These are phyloP conservation scores for Sinocyclocheilus anophthalmus DNA, from an alignment of 2,113 vertebrate species.

Conservation along the genomic window DNA sequence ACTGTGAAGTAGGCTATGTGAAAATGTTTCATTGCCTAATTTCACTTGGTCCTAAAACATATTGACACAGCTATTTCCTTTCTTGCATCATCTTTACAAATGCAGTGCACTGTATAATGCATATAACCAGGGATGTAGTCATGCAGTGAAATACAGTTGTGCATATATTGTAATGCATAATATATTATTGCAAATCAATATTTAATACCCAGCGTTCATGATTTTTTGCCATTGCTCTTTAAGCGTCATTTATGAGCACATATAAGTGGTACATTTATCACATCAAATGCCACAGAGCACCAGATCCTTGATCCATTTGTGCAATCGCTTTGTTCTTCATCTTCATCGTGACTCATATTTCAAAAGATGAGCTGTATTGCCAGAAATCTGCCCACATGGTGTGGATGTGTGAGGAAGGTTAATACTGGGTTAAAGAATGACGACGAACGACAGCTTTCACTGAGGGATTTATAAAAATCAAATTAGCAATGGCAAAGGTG, in stretches of 20 bases:
- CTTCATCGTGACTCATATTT: not conserved
- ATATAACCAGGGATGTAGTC: not conserved
- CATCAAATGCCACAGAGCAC: not conserved
- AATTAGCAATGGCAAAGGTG: constrained; percentile 13
- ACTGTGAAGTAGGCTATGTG: not conserved
- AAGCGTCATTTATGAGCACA: not conserved
- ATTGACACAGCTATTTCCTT: not conserved
- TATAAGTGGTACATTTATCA: not conserved
- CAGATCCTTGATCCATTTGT: constrained; percentile 16
- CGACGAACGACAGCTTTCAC: not conserved
- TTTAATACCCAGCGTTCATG: not conserved
- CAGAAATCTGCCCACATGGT: constrained; percentile 12
- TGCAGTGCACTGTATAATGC: not conserved
- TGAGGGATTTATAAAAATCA: constrained; percentile 1
- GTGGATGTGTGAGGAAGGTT: constrained; percentile 15
- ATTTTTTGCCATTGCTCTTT: no score
- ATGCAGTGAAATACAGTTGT: not conserved
- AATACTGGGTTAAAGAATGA: constrained; percentile 14
- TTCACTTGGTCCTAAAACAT: not conserved
- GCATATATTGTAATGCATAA: not conserved
- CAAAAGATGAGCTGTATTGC: not conserved
- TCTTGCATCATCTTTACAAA: constrained; percentile 8
- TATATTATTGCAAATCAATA: not conserved
- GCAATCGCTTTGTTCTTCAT: constrained; percentile 8
- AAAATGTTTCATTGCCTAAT: not conserved